phyloP scores from a whole-genome alignment of 2,797 vertebrate species.

The Champsocephalus gunnari region DNA sequence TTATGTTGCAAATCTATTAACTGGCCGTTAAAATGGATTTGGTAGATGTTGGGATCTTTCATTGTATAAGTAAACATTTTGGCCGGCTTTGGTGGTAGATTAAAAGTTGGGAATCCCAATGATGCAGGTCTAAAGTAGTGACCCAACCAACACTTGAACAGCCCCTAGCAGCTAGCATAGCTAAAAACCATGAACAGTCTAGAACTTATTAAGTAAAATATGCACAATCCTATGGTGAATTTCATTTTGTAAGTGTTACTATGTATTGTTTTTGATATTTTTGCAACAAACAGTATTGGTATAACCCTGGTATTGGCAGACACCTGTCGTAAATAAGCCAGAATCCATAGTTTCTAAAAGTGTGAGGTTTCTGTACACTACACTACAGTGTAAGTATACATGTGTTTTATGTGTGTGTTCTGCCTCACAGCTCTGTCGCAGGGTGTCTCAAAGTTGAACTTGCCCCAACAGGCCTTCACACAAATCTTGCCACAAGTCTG shows the following conservation, averaged over 20 bases:
- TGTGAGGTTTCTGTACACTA: not conserved
- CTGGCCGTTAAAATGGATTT: too few species aligned
- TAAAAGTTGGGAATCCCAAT: too few species aligned
- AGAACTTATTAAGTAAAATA: too few species aligned
- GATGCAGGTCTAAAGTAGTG: too few species aligned
- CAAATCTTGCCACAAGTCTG: constrained; percentile 34
- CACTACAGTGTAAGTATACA: not conserved
- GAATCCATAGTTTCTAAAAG: not conserved
- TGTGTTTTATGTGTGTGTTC: not conserved
- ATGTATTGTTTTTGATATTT: not conserved
- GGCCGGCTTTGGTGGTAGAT: too few species aligned
- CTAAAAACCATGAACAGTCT: too few species aligned
- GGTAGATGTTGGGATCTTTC: too few species aligned
- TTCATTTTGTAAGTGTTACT: not conserved
- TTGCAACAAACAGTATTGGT: not conserved
- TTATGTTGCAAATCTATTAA: too few species aligned
- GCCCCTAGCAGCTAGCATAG: too few species aligned
- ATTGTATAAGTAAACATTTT: too few species aligned
- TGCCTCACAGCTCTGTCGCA: constrained; percentile 6
- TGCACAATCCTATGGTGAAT: too few species aligned
- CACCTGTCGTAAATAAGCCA: not conserved
- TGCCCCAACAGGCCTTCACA: constrained; percentile 48
- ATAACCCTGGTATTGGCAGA: not conserved
- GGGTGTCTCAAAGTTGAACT: constrained; percentile 36
- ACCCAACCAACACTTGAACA: too few species aligned